Conservation (phyloP, 2,113 vertebrate species). For the Bambusicola thoracicus region DNA sequence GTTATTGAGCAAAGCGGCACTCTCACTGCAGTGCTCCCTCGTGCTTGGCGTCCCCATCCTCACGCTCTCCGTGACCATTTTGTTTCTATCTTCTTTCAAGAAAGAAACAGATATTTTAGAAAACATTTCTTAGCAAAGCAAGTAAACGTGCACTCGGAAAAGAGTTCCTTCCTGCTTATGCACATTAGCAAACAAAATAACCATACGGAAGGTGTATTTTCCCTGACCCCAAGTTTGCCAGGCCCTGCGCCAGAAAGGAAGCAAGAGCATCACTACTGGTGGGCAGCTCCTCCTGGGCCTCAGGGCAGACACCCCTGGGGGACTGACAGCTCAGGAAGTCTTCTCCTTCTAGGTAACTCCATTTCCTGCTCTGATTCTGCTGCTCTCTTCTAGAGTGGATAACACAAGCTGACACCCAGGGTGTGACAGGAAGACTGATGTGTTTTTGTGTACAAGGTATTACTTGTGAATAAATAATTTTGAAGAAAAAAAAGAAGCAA, state of each 20-base stretch:
- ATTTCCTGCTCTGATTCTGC: neutral
- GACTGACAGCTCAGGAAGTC: neutral
- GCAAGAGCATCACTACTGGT: neutral
- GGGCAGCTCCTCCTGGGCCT: neutral
- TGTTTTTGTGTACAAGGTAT: neutral
- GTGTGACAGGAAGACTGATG: neutral
- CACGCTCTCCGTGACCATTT: neutral
- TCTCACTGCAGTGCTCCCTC: neutral
- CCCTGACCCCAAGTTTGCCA: neutral
- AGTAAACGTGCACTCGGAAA: accelerated
- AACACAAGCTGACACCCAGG: neutral
- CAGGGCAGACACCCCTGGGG: neutral
- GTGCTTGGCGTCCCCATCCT: neutral
- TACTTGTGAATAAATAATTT: neutral
- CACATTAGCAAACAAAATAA: neutral
- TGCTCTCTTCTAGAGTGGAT: neutral
- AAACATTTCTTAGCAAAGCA: neutral
- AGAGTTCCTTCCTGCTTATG: neutral
- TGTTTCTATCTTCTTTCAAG: neutral
- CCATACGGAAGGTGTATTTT: accelerated
- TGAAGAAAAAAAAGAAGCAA: neutral
- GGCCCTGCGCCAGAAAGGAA: neutral
- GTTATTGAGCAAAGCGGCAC: neutral
- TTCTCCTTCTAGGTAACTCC: neutral
- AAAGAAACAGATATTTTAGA: neutral